Evolutionary conservation across 2,888 invertebrate genomes (phyloP).

Genomic region (Drosophila anceps): DNA sequence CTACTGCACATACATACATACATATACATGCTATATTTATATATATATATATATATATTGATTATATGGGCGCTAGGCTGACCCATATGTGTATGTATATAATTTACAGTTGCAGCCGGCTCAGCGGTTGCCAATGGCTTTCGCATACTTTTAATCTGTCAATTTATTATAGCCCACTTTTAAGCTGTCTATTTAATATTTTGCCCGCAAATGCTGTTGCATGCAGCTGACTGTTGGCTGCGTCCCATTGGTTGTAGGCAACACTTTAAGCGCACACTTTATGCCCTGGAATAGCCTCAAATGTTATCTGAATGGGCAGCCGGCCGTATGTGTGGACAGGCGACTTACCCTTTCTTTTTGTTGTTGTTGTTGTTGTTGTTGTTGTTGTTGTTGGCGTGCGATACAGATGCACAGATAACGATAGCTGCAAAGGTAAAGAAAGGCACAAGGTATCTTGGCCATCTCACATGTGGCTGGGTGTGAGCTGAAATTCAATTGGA

Average conservation of each 20-base stretch:
- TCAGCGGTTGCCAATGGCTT: constrained; percentile 34
- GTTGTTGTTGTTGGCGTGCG: constrained; percentile 10
- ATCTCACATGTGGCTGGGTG: constrained; percentile 2
- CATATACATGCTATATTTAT: too few relatives aligned
- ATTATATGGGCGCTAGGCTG: constrained; percentile 18
- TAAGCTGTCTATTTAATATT: constrained; percentile 67
- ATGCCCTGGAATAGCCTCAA: constrained; percentile 55
- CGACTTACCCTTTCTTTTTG: not conserved
- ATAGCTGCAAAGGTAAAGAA: not conserved
- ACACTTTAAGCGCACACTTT: constrained; percentile 71
- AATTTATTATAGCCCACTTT: constrained; percentile 65
- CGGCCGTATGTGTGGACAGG: constrained; percentile 18
- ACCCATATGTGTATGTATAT: constrained; percentile 40
- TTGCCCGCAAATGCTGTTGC: constrained; percentile 49
- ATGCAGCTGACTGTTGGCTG: constrained; percentile 1
- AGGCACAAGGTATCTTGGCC: not conserved
- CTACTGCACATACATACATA: not conserved
- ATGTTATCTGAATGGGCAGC: constrained; percentile 63
- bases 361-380: too few relatives aligned
- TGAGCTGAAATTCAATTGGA: constrained; percentile 68
- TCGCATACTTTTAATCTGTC: constrained; percentile 45
- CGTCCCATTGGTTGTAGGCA: constrained; percentile 61
- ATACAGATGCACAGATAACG: constrained; percentile 26
- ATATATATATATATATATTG: constrained; percentile 17
- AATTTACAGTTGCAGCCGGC: constrained; percentile 20